Percentiles rank a stretch among this genome's conserved stretches.
Evolutionary conservation across 1,140 invertebrate genomes (phyloP).

Genomic region (Cydia strobilella): DNA sequence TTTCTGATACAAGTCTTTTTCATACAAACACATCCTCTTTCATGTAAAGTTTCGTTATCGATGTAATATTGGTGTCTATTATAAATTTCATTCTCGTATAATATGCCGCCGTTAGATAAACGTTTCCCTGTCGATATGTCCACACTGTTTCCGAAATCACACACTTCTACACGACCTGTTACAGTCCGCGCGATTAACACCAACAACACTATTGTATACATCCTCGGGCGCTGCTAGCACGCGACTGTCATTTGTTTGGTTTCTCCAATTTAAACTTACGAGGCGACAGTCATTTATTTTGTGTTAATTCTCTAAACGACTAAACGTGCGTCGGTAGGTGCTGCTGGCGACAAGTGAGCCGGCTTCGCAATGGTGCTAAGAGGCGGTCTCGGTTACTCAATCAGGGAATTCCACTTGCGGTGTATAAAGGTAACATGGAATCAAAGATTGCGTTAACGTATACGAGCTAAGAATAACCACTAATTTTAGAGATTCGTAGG

Average conservation of each 20-base stretch:
- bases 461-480: constrained; percentile 9
- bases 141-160: constrained; percentile 38
- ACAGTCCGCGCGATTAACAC: not conserved
- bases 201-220: constrained; percentile 14
- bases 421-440: not conserved
- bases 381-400: constrained; percentile 22
- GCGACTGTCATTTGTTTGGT: constrained; percentile 22
- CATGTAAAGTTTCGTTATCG: constrained; percentile 38
- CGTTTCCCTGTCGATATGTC: constrained; percentile 48
- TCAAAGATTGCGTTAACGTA: constrained; percentile 1
- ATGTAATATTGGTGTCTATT: constrained; percentile 44
- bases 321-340: not conserved
- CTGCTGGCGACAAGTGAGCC: not conserved
- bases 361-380: constrained; percentile 9
- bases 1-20: constrained; percentile 49
- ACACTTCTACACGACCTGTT: constrained; percentile 34
- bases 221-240: not conserved
- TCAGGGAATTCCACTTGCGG: constrained; percentile 28
- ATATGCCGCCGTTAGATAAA: constrained; percentile 42
- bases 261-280: not conserved
- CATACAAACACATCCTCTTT: constrained; percentile 49
- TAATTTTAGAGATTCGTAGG: constrained; percentile 8
- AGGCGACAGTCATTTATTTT: constrained; percentile 13
- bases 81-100: constrained; percentile 42
- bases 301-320: not conserved